These are phyloP conservation scores for Trichogramma dendrolimi DNA, from an alignment of 2,888 invertebrate species.

Conservation along the genomic window DNA sequence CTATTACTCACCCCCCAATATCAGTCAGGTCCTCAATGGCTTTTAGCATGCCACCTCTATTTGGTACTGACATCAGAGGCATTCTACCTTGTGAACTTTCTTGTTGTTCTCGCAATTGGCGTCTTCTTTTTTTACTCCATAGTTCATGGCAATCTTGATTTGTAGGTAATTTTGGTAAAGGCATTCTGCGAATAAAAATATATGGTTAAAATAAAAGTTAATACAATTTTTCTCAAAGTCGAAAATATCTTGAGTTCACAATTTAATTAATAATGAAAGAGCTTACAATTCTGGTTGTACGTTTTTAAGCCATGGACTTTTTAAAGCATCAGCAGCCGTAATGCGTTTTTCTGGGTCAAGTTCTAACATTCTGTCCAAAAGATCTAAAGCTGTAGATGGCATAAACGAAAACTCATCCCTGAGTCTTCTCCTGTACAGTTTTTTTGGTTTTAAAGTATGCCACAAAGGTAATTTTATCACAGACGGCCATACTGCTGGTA, in stretches of 20 bases:
- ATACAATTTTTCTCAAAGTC: slow-evolving; percentile 10
- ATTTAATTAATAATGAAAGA: slow-evolving; percentile 13
- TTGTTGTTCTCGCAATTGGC: slow-evolving; percentile 75
- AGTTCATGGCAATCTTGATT: slow-evolving; percentile 99
- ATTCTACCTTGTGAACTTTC: slow-evolving; percentile 50
- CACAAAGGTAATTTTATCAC: slow-evolving; percentile 91
- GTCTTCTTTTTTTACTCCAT: slow-evolving; percentile 94
- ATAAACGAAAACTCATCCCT: slow-evolving; percentile 91
- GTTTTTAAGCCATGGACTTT: slow-evolving; percentile 86
- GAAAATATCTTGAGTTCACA: slow-evolving; percentile 10
- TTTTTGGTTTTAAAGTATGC: slow-evolving; percentile 87
- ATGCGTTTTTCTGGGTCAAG: slow-evolving; percentile 91
- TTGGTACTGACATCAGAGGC: slow-evolving; percentile 44
- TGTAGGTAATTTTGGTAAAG: slow-evolving; percentile 79
- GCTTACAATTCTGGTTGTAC: slow-evolving; percentile 86
- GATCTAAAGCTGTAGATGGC: slow-evolving; percentile 81
- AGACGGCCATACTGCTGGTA: slow-evolving; percentile 94
- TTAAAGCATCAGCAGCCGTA: slow-evolving; percentile 89
- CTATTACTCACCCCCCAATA: slow-evolving; percentile 58
- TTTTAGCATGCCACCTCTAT: slow-evolving; percentile 48
- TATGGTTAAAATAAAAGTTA: background rate
- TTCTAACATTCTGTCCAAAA: slow-evolving; percentile 93
- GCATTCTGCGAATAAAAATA: slow-evolving; percentile 62
- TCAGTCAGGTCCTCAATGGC: slow-evolving; percentile 54
- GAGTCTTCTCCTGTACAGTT: slow-evolving; percentile 80